Percentiles rank a stretch among this genome's conserved stretches.
Conservation (phyloP, 2,797 vertebrate genomes). For the Enteromius paludinosus region DNA sequence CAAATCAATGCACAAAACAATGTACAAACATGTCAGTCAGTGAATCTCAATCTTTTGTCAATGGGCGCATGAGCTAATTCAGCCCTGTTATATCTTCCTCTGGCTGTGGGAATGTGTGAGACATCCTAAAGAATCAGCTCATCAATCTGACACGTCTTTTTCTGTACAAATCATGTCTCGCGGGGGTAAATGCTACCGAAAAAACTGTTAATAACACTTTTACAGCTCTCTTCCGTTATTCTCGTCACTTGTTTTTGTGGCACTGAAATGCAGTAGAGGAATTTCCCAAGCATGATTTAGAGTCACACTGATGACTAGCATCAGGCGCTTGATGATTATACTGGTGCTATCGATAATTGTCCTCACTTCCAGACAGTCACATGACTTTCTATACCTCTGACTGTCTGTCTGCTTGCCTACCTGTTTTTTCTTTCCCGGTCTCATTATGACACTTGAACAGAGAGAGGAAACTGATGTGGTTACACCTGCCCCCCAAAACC, state of each 20-base stretch:
- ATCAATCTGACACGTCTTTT: not conserved
- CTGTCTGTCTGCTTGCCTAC: slow-evolving; percentile 11
- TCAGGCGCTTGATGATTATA: not conserved
- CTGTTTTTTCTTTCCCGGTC: slow-evolving; percentile 28
- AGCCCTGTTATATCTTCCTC: not conserved
- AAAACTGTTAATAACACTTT: not conserved
- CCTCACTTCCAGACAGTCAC: slow-evolving; percentile 50
- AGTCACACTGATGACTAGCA: slow-evolving; percentile 18
- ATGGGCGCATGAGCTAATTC: not conserved
- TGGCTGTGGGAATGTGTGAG: not conserved
- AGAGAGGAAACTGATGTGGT: slow-evolving; percentile 56
- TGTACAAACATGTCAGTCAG: not conserved
- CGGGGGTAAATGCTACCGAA: not conserved
- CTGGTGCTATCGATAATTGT: not conserved
- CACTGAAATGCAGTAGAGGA: slow-evolving; percentile 16
- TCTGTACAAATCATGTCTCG: not conserved
- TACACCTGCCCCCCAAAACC: slow-evolving; percentile 53
- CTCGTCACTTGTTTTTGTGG: slow-evolving; percentile 24
- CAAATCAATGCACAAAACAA: not conserved
- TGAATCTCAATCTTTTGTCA: not conserved
- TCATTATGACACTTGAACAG: slow-evolving; percentile 52
- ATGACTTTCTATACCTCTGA: slow-evolving; percentile 49
- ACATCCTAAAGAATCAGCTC: not conserved
- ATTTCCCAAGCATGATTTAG: slow-evolving; percentile 17
- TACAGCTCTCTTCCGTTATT: slow-evolving; percentile 13